Base-by-base conservation (phyloP, 1,140 invertebrate genomes). In the Atta colombica region DNA sequence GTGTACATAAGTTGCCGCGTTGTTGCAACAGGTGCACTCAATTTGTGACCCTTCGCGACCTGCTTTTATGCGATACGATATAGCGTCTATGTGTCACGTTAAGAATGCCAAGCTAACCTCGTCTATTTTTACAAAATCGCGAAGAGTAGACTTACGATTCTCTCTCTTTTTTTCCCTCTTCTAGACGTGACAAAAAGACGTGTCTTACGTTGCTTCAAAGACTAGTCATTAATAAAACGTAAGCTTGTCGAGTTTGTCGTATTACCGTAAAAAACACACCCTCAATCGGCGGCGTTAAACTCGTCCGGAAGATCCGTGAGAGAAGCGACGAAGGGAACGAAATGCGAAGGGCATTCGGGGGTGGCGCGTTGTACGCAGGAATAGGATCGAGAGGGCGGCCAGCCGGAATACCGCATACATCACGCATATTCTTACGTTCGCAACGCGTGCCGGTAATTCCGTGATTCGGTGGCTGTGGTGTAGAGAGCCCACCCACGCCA, bases 361-460 rank as follows among this genome's bases (percentile, higher is more conserved):
- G 45, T 28, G 55, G 31, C 28, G 55, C 31, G 51, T 71, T 53
- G 53, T 49, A 16, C 28, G 10, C 25, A 2, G 25, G 35, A 58
- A 28, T 39, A 66, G 51, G 51, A 49, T 16, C 14, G 39, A n/a
- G 71, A 58, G 89, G 81, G 72, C 49, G 35, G 12, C 45, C 39
- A n/a, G n/a, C 35, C 82, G 87, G 72, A 93, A 94, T 94, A 90
- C 93, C 94, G 78, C 94, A 92, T 94, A 94, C 91, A 94, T 94
- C 94, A 94, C 89, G 71, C 65, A 60, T 90, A 89, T 92, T 93
- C 92, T 93, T 94, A 92, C 89, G 89, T 89, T 90, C 68, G 61
- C 90, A 75, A 80, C 89, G 90, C 90, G 90, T 91, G 71, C 90
- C 89, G 80, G 77, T 78, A 89, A 91, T 91, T 89, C 87, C 89